phyloP scores from a whole-genome alignment of 2,888 invertebrate species.

The Apodemia duryi region DNA sequence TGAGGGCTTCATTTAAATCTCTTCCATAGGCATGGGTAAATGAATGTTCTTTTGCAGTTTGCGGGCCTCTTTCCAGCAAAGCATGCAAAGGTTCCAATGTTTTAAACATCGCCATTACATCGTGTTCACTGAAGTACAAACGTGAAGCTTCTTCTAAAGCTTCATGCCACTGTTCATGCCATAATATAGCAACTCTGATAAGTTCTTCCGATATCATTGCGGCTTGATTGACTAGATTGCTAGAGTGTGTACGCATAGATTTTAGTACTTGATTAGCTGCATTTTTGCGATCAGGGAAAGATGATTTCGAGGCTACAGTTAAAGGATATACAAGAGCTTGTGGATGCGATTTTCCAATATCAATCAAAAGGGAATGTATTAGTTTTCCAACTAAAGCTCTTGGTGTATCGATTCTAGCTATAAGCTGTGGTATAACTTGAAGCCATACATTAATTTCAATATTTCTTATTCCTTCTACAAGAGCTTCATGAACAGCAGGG shows the following conservation, averaged over 20 bases:
- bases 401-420: conserved; percentile 97
- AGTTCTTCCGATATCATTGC: conserved; percentile 98
- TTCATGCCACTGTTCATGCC: conserved; percentile 99
- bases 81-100: conserved; percentile 96
- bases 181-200: conserved; percentile 97
- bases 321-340: conserved; percentile 98
- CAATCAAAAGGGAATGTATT: conserved; percentile 95
- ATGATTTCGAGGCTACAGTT: conserved; percentile 97
- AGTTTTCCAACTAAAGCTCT: conserved; percentile 92
- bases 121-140: conserved; percentile 96
- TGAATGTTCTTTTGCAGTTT: conserved; percentile 97
- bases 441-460: conserved; percentile 99
- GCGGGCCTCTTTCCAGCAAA: conserved; percentile 95
- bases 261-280: conserved; percentile 97
- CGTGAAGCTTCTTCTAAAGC: conserved; percentile 95
- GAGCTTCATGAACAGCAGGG: conserved; percentile 94
- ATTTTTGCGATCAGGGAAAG: conserved; percentile 88
- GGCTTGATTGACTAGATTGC: conserved; percentile 95
- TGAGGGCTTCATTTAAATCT: conserved; percentile 95
- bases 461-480: conserved; percentile 93
- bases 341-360: conserved; percentile 98
- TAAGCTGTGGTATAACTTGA: conserved; percentile 99
- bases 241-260: conserved; percentile 97
- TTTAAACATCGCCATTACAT: conserved; percentile 97
- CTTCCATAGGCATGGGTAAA: conserved; percentile 98